Base-by-base conservation (phyloP, 37 sponge, comb jelly and placozoan species). In the Cladorhizidae sp. region DNA sequence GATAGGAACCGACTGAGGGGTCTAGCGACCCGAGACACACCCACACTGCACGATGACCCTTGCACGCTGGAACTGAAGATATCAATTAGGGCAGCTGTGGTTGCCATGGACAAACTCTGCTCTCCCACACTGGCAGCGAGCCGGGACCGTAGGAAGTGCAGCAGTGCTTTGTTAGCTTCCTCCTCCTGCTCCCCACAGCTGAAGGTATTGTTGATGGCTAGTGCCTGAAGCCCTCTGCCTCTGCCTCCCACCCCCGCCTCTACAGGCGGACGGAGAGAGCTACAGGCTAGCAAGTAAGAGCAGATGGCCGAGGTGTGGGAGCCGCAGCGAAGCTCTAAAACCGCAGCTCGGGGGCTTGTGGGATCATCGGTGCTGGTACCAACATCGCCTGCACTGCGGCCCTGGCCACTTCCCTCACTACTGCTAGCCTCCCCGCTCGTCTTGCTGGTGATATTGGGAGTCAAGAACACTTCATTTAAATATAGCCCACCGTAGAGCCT, bases 401-500 rank as follows among this genome's bases (percentile, higher is more conserved):
- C 9, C 5, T 9, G 5, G 49, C 49, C 49, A 65, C 8, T 28
- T 7, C 67, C 67, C 26, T 12, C 18, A 32, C 31, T 28, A 29
- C 32, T 12, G 35, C 32, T 49, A 0, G 50, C 22, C 51, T 55
- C 39, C 23, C 64, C 73, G 42, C 36, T 79, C 15, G 42, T 72
- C 23, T 55, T 65, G 42, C 36, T 79, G n/a, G 42, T 72, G 57
- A 76, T 71, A 11, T 76, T 52, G 1, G 49, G 49, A n/a, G 75
- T 84, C n/a, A 84, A 73, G 54, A 75, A 74, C 54, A 93, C 56
- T 3, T 72, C 54, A 35, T 88, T 70, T n/a, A 33, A 45, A 70
- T 85, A 76, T 2, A 94, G 85, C 35, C 94, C 94, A 36, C 94
- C 91, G 61, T 90, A 82, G 5, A 63, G 37, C 1, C 41, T 63